Evolutionary conservation across 2,888 invertebrate species (phyloP).

Genomic region (Aproaerema taeniolella): DNA sequence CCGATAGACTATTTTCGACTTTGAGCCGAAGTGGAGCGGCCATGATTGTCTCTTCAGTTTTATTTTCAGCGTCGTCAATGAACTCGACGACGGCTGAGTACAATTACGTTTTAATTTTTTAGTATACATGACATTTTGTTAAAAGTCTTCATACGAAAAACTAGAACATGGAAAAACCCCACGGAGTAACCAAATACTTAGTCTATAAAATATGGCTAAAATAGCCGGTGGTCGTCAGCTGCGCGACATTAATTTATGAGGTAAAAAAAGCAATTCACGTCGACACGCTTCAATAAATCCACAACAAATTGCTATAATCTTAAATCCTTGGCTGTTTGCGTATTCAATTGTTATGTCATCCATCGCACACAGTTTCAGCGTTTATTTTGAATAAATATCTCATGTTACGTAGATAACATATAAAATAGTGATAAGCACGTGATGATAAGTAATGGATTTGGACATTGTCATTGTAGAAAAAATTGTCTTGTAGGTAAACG

Average conservation of each 20-base stretch:
- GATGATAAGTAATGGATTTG: no score
- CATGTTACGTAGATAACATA: no score
- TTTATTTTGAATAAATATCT: no score
- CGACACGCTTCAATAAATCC: constrained; percentile 12
- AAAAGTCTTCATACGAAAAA: no score
- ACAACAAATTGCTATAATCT: constrained; percentile 13
- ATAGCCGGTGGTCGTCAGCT: constrained; percentile 21
- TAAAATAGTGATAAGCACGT: no score
- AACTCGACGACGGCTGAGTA: constrained; percentile 26
- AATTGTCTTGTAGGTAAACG: no score
- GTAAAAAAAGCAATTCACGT: constrained; percentile 20
- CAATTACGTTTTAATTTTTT: no score
- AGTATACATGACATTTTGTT: no score
- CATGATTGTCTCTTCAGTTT: constrained; percentile 31
- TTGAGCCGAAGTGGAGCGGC: constrained; percentile 26
- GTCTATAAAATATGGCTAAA: constrained; percentile 16
- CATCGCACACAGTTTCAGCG: no score
- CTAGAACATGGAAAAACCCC: no score
- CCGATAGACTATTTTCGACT: constrained; percentile 22
- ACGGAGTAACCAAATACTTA: no score
- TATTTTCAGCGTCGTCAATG: constrained; percentile 49
- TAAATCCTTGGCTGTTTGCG: neutral
- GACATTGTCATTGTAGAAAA: no score
- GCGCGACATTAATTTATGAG: constrained; percentile 21
- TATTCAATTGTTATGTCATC: neutral